A percentile compares a stretch with the other conserved stretches of the same genome.
phyloP scores from a whole-genome alignment of 1,140 invertebrate genomes.

The Trachymyrmex septentrionalis region DNA sequence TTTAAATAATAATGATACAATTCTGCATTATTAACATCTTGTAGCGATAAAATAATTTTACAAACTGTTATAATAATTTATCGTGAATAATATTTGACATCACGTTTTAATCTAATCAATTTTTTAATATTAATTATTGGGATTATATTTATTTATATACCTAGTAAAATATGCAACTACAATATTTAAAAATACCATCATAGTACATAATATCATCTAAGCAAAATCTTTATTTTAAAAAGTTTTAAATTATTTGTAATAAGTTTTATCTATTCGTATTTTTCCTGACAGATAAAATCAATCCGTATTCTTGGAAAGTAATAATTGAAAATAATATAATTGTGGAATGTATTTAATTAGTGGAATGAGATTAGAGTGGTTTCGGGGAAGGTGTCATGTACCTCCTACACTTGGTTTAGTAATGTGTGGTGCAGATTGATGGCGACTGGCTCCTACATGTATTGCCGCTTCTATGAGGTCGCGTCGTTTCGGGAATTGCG shows the following conservation, averaged over 20 bases:
- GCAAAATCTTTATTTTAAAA: background rate
- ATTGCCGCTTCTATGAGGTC: constrained; percentile 9
- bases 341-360: background rate
- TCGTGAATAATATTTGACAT: background rate
- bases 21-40: background rate
- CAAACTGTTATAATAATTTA: background rate
- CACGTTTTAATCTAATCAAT: background rate
- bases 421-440: constrained; percentile 50
- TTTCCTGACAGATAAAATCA: background rate
- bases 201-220: background rate
- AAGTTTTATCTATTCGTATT: background rate
- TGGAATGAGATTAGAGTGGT: constrained; percentile 26
- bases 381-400: constrained; percentile 34
- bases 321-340: constrained; percentile 21
- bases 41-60: background rate
- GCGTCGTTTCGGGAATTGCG: constrained; percentile 46
- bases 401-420: constrained; percentile 41
- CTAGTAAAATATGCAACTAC: background rate
- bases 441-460: constrained; percentile 35
- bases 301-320: background rate
- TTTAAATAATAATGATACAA: background rate
- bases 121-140: background rate
- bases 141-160: background rate
- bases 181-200: background rate
- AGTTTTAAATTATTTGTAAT: background rate